Base-by-base conservation (phyloP, 2,797 vertebrate species). In the Antennarius maculatus region DNA sequence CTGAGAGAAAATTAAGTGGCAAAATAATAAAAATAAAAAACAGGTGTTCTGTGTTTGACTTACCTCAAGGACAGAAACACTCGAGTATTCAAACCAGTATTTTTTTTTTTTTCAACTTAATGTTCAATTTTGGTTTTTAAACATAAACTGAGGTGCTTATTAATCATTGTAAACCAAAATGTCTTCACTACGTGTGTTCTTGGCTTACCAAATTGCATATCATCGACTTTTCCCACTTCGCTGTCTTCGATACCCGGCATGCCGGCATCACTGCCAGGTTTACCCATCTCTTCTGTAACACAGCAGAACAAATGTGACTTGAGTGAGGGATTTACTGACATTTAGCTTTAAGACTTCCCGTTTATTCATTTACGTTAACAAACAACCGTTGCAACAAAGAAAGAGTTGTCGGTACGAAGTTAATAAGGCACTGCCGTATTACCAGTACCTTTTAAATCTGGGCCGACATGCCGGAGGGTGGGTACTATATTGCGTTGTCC, bases 221-320 rank as follows among this genome's bases (percentile, higher is more conserved):
- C 95, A 12, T 97, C 95, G 4, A 88, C 91, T 89, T 98, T 99
- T 52, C 93, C 95, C 69, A 96, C 94, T 71, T 96, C 97, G 47
- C 96, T 97, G 87, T 99, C 97, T 90, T 99, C 98, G 86, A 99
- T 96, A 54, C 95, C 97, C 70, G 98, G 98, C 98, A 99, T 99
- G 62, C 98, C 98, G 65, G 97, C 98, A 76, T 99, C 98, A 86
- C 95, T 95, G 80, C 93, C 95, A 64, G 91, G 87, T 77, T 98
- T 98, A 41, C 92, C 91, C 89, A 95, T 92, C 61, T 97, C 96
- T 88, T 95, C 86, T 88, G 89, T 80, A 74, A 76, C 43, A 77
- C 18, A 80, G 61, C 15, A 82, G 11, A 66, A n/a, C 12, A 1
- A 64, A 45, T 4, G 5, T 13, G 13, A 71, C 6, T 60, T 9